Evolutionary conservation across 92 coral and sea anemone species (phyloP), one percentile per base, ranked within the genome.

Genomic region (Anthopleura xanthogrammica): DNA sequence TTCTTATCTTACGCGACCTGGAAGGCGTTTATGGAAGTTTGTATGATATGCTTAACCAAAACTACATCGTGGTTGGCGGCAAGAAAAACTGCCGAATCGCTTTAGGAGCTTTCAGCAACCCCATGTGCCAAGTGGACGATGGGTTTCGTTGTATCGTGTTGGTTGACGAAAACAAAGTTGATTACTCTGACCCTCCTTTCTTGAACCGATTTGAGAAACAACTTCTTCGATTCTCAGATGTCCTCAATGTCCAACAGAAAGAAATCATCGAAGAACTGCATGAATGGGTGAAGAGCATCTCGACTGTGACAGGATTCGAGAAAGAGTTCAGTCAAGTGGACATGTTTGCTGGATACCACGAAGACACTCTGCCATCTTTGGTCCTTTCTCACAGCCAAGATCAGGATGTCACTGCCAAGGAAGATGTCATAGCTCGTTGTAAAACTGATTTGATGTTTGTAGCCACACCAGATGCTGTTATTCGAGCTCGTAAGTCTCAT

Each of bases 61-160:
- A 96, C 75, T 96, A 96, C 86, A 90, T 95, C 3, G 98, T 96
- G 8, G 99, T 96, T 29, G 99, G 99, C 11, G 97, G 97, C 12
- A 94, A 93, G 88, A 94, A 91, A 75, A 96, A 94, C 76, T 96
- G 99, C 86, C 90, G 99, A 71, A 93, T 96, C 62, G 99, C 99
- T 3, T 94, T 96, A 10, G 99, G 99, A 17, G 94, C 99, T 16
- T 96, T 87, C 83, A 96, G 99, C 82, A 96, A 96, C 71, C 99
- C 99, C 7, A 92, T 96, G 96, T 96, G 99, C 78, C 99, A 96
- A 77, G 99, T 96, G 11, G 94, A 96, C 84, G 99, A 96, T 36
- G 98, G 96, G 16, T 96, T 96, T 79, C 93, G 99, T 36, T 96
- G 99, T 74, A 90, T 96, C 75, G 99, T 96, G 76, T 89, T 96